Conservation (phyloP, 30 jellyfish, hydroid and myxozoan genomes). For the Haliclystus octoradiatus region DNA sequence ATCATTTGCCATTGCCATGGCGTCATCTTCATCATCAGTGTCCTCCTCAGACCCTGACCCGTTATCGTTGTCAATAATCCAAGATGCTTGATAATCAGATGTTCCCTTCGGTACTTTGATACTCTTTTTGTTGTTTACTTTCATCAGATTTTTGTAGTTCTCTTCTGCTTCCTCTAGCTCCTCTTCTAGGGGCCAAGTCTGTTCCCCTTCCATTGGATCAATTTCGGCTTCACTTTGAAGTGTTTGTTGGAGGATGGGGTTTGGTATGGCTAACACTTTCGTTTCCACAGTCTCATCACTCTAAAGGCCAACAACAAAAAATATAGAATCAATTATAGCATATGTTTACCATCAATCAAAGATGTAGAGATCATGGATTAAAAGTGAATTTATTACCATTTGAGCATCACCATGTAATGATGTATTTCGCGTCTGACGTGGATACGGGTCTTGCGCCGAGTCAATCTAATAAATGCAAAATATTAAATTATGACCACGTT, state of each 20-base stretch:
- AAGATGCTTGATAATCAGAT: conserved; percentile 80
- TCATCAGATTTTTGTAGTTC: no score
- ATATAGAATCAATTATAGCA: no score
- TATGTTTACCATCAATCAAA: no score
- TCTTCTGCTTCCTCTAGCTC: conserved; percentile 29
- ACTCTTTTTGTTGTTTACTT: neutral
- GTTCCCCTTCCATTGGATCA: conserved; percentile 79
- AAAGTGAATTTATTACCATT: no score
- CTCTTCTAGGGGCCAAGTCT: conserved; percentile 73
- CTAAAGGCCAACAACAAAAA: no score
- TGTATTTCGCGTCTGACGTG: no score
- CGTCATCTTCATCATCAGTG: conserved; percentile 18
- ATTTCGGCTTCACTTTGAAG: conserved; percentile 53
- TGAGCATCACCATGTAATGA: no score
- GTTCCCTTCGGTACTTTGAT: conserved; percentile 75
- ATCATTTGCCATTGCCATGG: neutral
- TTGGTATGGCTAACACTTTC: conserved; percentile 43
- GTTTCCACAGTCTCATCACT: no score
- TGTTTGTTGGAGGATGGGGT: conserved; percentile 43
- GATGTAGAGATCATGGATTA: no score
- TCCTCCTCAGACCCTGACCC: conserved; percentile 48
- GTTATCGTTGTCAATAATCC: conserved; percentile 90
- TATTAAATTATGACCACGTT: no score
- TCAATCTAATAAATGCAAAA: no score
- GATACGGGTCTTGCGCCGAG: no score